Conservation (phyloP, 2,797 vertebrate species). For the Lepilemur septentrionalis region DNA sequence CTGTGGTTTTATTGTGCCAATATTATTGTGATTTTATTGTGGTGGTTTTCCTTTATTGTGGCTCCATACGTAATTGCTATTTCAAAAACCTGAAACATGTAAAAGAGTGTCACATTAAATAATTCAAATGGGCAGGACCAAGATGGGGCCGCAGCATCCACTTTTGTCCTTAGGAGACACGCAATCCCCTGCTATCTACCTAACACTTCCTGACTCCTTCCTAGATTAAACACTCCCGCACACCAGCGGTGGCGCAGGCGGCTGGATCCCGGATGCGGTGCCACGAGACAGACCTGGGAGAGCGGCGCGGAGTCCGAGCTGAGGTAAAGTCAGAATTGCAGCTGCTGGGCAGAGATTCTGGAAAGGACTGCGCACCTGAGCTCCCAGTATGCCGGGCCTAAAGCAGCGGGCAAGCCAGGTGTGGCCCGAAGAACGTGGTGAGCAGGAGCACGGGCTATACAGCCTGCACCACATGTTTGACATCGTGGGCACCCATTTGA, state of each 20-base stretch:
- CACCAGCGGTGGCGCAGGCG: too few relatives aligned
- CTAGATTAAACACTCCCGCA: not conserved
- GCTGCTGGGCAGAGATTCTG: slow-evolving; percentile 46
- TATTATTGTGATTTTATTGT: not conserved
- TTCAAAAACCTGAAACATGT: not conserved
- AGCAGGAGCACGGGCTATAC: slow-evolving; percentile 93
- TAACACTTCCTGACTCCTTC: not conserved
- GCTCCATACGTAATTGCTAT: not conserved
- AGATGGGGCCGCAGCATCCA: too few relatives aligned
- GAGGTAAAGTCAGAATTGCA: not conserved
- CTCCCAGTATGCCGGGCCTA: slow-evolving; percentile 76
- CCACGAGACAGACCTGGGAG: too few relatives aligned
- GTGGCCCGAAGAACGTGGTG: slow-evolving; percentile 93
- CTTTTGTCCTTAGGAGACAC: too few relatives aligned
- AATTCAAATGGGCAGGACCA: not conserved
- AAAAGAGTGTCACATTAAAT: not conserved
- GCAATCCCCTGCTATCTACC: too few relatives aligned
- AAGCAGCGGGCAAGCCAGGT: slow-evolving; percentile 83
- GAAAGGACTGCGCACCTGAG: slow-evolving; percentile 54
- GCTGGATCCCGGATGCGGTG: too few relatives aligned
- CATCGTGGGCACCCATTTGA: slow-evolving; percentile 96
- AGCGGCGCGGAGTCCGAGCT: too few relatives aligned
- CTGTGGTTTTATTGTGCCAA: not conserved
- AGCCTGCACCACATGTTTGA: slow-evolving; percentile 97
- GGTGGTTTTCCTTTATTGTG: too few relatives aligned